Percentiles rank a stretch among this genome's conserved stretches.
Conservation (phyloP, 2,113 vertebrate genomes). For the Chinchilla lanigera region DNA sequence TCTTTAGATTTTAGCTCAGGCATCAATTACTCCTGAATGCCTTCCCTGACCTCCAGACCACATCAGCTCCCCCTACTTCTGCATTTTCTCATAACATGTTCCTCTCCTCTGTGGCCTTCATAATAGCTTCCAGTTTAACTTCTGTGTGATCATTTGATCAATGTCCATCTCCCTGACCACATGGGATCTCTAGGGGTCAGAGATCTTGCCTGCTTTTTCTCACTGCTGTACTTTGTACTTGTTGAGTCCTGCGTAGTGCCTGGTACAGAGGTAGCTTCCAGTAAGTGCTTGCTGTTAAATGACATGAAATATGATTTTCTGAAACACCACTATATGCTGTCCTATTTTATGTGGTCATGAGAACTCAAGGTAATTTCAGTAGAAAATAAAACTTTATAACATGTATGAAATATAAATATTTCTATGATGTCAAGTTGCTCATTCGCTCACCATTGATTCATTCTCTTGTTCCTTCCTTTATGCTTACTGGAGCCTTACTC, state of each 20-base stretch:
- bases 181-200: neutral
- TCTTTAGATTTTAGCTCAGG: neutral
- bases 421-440: neutral
- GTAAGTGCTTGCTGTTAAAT: neutral
- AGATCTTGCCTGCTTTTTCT: neutral
- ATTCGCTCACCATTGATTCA: neutral
- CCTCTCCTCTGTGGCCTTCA: neutral
- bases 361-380: slow-evolving; percentile 44
- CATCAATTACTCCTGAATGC: neutral
- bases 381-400: slow-evolving; percentile 23
- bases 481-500: neutral
- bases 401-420: neutral
- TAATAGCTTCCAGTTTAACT: neutral
- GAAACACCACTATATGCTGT: neutral
- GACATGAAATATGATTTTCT: neutral
- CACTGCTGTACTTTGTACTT: neutral
- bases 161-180: neutral
- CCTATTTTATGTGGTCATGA: neutral
- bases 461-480: neutral
- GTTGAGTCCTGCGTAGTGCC: neutral
- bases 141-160: slow-evolving; percentile 28
- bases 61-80: neutral
- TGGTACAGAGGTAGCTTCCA: neutral
- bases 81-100: neutral
- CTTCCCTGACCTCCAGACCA: neutral